Evolutionary conservation across 2,113 vertebrate species (phyloP).

Genomic region (Plecturocebus donacophilus): DNA sequence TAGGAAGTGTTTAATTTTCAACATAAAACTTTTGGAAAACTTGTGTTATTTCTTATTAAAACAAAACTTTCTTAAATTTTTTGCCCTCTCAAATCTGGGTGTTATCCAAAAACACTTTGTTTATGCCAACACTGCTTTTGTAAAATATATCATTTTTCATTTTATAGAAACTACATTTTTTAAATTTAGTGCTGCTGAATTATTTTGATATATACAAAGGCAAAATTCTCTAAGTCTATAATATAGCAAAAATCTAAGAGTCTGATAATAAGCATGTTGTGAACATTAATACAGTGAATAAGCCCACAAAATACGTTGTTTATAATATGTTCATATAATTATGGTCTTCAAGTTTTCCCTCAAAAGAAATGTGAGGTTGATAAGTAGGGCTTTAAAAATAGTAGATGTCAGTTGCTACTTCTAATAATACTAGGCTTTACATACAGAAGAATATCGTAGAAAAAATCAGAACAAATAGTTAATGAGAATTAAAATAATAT

Average conservation of each 20-base stretch:
- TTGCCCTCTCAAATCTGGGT: neutral
- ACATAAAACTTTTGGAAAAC: neutral
- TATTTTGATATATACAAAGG: neutral
- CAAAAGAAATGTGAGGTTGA: neutral
- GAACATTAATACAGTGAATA: neutral
- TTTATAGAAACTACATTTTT: neutral
- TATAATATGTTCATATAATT: neutral
- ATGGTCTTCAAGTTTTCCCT: neutral
- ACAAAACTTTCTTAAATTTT: neutral
- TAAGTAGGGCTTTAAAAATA: neutral
- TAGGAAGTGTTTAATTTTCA: neutral
- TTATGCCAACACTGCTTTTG: neutral
- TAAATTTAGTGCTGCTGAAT: neutral
- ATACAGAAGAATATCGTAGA: neutral
- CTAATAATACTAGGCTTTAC: neutral
- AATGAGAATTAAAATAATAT: neutral
- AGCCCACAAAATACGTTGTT: neutral
- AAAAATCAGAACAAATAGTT: neutral
- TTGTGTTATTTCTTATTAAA: neutral
- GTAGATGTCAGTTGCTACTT: neutral
- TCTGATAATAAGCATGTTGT: neutral
- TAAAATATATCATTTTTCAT: neutral
- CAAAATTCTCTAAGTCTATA: neutral
- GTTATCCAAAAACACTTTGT: neutral
- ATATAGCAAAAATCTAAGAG: neutral